These are phyloP conservation scores for Chlamydotis undulata DNA, from an alignment of 2,113 vertebrate species.

Conservation along the genomic window DNA sequence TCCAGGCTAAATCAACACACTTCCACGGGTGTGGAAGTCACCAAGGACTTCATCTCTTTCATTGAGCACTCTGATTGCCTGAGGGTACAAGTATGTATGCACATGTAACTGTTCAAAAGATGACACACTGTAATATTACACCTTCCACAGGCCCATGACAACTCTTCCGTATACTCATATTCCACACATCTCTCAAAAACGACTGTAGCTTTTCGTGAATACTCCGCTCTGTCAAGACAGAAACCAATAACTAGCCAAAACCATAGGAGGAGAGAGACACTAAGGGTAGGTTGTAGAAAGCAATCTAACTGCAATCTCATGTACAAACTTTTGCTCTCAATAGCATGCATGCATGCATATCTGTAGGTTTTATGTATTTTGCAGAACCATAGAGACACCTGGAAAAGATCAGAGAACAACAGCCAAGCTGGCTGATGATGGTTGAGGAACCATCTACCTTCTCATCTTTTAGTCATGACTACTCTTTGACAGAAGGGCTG, in stretches of 20 bases:
- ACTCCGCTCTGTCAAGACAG: neutral
- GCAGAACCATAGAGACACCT: neutral
- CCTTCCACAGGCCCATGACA: neutral
- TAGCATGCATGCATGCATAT: rapidly evolving
- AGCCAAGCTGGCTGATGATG: neutral
- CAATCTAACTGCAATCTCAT: neutral
- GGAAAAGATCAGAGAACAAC: neutral
- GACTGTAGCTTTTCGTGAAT: neutral
- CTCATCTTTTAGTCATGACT: rapidly evolving
- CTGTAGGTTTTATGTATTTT: neutral
- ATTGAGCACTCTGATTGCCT: neutral
- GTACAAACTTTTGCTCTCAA: neutral
- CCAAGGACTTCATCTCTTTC: neutral
- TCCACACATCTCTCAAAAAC: neutral
- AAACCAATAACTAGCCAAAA: neutral
- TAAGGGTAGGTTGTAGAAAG: neutral
- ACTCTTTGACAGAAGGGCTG: neutral
- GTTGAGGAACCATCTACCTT: neutral
- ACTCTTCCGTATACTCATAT: neutral
- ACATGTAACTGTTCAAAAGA: neutral
- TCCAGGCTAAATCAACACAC: neutral
- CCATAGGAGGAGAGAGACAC: rapidly evolving
- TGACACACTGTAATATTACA: neutral
- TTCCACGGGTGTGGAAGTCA: neutral
- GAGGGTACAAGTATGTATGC: no score